These are phyloP conservation scores for Lasioglossum leucozonium DNA, from an alignment of 2,888 invertebrate genomes.

Conservation along the genomic window DNA sequence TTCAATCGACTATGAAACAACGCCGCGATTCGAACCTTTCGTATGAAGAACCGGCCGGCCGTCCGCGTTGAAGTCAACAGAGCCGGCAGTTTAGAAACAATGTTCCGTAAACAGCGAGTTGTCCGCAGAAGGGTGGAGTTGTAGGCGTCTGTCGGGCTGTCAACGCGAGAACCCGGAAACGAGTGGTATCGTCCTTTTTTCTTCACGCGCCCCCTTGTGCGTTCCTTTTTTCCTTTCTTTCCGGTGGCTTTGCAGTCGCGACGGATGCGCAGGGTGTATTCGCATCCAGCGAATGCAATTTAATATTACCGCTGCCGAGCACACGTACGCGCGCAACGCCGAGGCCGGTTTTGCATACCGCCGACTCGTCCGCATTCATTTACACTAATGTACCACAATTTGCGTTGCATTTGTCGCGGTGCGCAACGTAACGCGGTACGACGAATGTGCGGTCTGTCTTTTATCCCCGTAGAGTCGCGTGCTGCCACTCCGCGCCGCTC, in stretches of 20 bases:
- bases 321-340: constrained; percentile 13
- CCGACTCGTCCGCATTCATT: constrained; percentile 78
- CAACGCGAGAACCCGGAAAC: constrained; percentile 32
- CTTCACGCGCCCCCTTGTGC: constrained; percentile 1
- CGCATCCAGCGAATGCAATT: constrained; percentile 63
- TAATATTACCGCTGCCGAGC: constrained; percentile 59
- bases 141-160: constrained; percentile 17
- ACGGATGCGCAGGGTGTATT: neutral
- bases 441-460: constrained; percentile 68
- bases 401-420: constrained; percentile 76
- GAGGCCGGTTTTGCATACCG: constrained; percentile 68
- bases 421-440: constrained; percentile 69
- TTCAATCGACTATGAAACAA: neutral
- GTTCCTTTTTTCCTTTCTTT: neutral
- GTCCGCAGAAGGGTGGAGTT: neutral
- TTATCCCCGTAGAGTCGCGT: constrained; percentile 49
- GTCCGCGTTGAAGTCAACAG: neutral
- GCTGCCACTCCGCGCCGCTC: neutral
- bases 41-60: constrained; percentile 15
- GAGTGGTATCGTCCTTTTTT: constrained; percentile 13
- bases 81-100: constrained; percentile 43
- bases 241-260: neutral
- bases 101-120: constrained; percentile 50
- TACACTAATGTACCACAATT: constrained; percentile 79
- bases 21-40: neutral